Percentiles rank a stretch among this genome's conserved stretches.
Conservation (phyloP, 2,113 vertebrate species). For the Gila orcuttii region DNA sequence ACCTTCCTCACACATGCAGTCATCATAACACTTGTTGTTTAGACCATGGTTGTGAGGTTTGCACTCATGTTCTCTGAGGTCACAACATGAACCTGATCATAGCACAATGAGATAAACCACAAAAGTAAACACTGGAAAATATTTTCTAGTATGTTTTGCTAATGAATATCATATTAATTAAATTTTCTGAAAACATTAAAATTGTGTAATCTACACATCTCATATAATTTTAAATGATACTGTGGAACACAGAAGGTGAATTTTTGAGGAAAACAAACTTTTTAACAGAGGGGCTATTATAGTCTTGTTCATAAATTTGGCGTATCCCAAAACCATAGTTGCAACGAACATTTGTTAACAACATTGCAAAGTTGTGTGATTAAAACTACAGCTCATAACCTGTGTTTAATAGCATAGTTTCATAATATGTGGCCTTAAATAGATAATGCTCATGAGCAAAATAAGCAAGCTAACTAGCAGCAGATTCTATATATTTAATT, state of each 20-base stretch:
- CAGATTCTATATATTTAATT: background rate
- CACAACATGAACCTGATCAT: slow-evolving; percentile 89
- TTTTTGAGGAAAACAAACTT: background rate
- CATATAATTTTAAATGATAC: background rate
- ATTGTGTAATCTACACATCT: background rate
- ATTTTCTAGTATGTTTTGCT: background rate
- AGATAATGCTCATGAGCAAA: background rate
- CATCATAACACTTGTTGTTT: slow-evolving; percentile 97
- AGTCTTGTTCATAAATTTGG: background rate
- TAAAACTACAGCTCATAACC: background rate
- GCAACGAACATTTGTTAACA: background rate
- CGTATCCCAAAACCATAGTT: background rate
- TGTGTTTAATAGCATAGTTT: background rate
- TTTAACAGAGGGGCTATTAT: background rate
- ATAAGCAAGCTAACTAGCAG: background rate
- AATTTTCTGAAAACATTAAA: too few species aligned
- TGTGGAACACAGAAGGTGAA: background rate
- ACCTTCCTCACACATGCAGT: slow-evolving; percentile 99
- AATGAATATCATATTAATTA: background rate
- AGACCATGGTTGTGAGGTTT: slow-evolving; percentile 92
- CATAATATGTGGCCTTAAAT: background rate
- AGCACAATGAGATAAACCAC: background rate
- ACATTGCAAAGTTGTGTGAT: background rate
- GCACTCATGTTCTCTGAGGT: slow-evolving; percentile 90
- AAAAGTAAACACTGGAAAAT: background rate